A percentile compares a stretch with the other conserved stretches of the same genome.
Evolutionary conservation across 2,113 vertebrate genomes (phyloP).

Genomic region (Leptobrachium leishanense): DNA sequence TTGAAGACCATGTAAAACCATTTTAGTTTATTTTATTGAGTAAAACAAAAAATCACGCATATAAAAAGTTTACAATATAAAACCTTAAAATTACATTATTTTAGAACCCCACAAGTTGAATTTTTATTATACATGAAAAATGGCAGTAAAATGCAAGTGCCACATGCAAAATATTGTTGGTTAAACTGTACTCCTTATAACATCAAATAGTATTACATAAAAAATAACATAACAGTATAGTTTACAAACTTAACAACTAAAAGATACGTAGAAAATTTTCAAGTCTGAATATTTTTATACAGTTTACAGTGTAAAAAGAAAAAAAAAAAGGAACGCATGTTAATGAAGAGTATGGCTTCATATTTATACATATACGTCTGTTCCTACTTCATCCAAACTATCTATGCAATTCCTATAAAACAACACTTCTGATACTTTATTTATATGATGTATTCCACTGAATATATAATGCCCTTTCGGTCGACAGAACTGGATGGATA

Average conservation of each 20-base stretch:
- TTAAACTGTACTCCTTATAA: neutral
- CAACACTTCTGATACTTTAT: neutral
- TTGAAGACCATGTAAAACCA: slow-evolving; percentile 19
- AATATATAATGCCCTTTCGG: neutral
- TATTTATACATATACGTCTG: neutral
- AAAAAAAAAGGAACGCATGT: neutral
- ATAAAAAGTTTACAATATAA: slow-evolving; percentile 2
- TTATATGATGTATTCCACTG: too few relatives aligned
- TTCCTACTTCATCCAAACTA: neutral
- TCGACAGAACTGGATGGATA: neutral
- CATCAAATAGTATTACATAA: neutral
- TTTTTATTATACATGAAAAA: neutral
- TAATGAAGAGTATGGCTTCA: too few relatives aligned
- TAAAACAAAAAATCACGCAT: slow-evolving; percentile 29
- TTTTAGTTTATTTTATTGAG: slow-evolving; percentile 23
- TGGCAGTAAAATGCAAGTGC: slow-evolving; percentile 25
- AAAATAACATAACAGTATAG: neutral
- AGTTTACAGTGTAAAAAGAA: neutral
- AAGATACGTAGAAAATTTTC: neutral
- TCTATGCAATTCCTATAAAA: neutral
- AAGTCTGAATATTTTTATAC: neutral
- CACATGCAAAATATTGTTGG: slow-evolving; percentile 26
- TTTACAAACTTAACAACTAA: neutral
- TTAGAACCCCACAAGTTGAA: neutral
- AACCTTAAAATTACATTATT: neutral